Conservation (phyloP, 2,113 vertebrate species). For the Hippocampus barbouri region DNA sequence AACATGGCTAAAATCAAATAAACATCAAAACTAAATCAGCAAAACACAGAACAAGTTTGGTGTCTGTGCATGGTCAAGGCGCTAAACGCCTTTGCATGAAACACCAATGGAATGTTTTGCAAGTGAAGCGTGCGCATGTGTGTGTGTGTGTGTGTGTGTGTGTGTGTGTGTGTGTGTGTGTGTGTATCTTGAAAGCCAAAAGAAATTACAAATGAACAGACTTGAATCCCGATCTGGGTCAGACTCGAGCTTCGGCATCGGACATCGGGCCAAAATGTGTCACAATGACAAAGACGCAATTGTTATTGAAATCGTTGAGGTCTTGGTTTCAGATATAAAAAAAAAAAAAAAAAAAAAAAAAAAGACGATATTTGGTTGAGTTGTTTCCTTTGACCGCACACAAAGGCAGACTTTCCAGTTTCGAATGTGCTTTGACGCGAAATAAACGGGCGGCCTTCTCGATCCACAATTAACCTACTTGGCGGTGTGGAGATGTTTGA, state of each 20-base stretch:
- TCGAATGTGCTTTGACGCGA: background rate
- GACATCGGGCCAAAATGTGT: background rate
- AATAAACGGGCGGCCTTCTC: slow-evolving; percentile 1
- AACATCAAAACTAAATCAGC: no score
- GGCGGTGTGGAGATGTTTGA: slow-evolving; percentile 56
- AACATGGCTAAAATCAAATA: no score
- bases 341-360: no score
- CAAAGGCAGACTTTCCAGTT: background rate
- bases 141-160: no score
- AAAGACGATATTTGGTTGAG: no score
- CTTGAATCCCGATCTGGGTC: no score
- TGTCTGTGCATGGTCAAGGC: background rate
- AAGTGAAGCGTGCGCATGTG: background rate
- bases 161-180: no score
- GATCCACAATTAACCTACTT: slow-evolving; percentile 73
- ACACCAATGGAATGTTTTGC: background rate
- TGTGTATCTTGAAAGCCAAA: background rate
- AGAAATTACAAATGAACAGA: no score
- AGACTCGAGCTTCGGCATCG: background rate
- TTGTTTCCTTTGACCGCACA: no score
- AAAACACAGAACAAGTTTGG: background rate
- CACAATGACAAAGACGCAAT: no score
- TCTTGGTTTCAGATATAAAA: no score
- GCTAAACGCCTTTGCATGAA: background rate
- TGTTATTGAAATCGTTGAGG: no score